Base-by-base conservation (phyloP, 1,140 invertebrate species). In the Brachionus rotundiformis region DNA sequence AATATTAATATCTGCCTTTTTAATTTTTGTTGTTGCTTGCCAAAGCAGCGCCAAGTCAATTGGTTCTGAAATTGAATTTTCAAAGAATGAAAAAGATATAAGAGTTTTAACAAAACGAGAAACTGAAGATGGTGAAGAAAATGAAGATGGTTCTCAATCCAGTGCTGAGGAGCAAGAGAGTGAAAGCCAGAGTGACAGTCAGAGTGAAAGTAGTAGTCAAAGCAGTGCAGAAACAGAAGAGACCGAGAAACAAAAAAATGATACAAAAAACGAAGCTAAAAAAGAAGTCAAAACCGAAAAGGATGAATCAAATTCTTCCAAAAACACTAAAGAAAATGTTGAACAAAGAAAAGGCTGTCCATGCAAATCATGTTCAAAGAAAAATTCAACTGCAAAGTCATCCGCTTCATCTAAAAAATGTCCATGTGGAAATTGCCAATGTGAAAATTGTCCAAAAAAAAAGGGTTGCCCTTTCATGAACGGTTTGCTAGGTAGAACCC, bases 141-240 rank as follows among this genome's bases (percentile, higher is more conserved):
- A 68, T 68, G 31, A 36, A 3, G 63, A 68, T n/a, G 31, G 33
- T n/a, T 68, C 63, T 16, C 29, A 68, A 33, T 19, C 16, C 8
- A 36, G 33, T 68, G 10, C 27, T 36, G 31, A 68, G 11, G 61
- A n/a, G 1, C 25, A 63, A 63, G 25, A 27, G 36, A 68, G 31
- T 19, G n/a, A 68, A 68, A 68, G n/a, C n/a, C n/a, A n/a, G n/a
- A n/a, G 33, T 68, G 29, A n/a, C n/a, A 68, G 63, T 19, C 19
- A 54, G 10, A 54, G 19, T 54, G 47, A 54, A 23, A 54, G 47
- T 54, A 54, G 23, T n/a, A 19, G 16, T 8, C 47, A 54, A 19
- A 54, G 47, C 23, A 29, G 61, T n/a, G 61, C 16, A 23, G 61
- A 65, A 31, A 19, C 23, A 59, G 76, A 61, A n/a, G 76, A 36